Conservation (phyloP, 2,797 vertebrate genomes). For the Gallinago stenura region DNA sequence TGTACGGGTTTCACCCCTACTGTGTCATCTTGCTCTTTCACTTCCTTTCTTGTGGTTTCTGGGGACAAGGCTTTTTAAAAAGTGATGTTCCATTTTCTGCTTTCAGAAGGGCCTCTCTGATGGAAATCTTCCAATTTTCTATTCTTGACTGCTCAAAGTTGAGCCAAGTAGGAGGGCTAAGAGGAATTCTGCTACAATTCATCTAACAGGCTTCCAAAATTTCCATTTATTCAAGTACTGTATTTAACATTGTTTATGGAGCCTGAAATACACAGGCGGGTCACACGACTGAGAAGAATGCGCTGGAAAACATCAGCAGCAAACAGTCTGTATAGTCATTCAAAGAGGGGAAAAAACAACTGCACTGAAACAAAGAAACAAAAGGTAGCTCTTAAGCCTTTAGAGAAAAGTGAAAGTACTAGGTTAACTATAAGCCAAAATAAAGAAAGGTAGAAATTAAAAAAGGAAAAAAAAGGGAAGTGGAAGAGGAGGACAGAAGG, state of each 20-base stretch:
- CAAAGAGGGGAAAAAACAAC: neutral
- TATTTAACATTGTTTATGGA: neutral
- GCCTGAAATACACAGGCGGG: neutral
- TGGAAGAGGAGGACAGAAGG: neutral
- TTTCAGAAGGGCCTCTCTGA: conserved; percentile 2
- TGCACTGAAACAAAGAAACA: neutral
- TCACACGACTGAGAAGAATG: neutral
- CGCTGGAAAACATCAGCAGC: neutral
- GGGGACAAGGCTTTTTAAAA: neutral
- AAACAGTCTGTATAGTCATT: neutral
- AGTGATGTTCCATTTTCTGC: neutral
- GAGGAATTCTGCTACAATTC: neutral
- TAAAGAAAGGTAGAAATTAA: neutral
- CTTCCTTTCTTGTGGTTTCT: conserved; percentile 1
- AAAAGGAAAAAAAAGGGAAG: neutral
- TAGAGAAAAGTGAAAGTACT: neutral
- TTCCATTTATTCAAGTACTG: neutral
- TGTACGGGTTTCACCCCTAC: neutral
- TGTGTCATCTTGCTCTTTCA: neutral
- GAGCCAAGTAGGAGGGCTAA: neutral
- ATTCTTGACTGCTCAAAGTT: neutral
- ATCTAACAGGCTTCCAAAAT: neutral
- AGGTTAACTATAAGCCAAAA: neutral
- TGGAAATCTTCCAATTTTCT: conserved; percentile 1
- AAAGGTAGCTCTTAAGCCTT: neutral